Percentiles rank a stretch among this genome's conserved stretches.
Conservation (phyloP, 1,140 invertebrate species). For the Thaumatotibia leucotreta region DNA sequence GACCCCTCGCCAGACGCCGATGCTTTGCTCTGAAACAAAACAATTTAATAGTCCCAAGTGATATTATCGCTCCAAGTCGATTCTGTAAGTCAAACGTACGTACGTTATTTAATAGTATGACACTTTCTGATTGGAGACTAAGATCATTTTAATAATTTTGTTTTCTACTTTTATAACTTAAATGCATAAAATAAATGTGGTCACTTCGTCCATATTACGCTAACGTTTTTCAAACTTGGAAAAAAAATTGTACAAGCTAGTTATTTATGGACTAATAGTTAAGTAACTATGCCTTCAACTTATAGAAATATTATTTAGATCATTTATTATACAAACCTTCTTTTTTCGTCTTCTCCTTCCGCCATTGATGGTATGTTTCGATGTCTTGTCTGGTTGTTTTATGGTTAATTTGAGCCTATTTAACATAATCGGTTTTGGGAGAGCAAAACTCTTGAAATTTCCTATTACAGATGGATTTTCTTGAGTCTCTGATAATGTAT, state of each 20-base stretch:
- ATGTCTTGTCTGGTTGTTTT: slow-evolving; percentile 51
- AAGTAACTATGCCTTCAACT: neutral
- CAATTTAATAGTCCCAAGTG: neutral
- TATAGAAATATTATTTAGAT: neutral
- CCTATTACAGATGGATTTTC: slow-evolving; percentile 63
- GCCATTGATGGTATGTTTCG: slow-evolving; percentile 34
- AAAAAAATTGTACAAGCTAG: too few relatives aligned
- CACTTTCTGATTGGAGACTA: too few relatives aligned
- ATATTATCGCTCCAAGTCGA: neutral
- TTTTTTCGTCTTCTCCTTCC: slow-evolving; percentile 44
- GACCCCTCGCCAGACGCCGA: slow-evolving; percentile 36
- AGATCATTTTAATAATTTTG: too few relatives aligned
- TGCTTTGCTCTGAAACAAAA: slow-evolving; percentile 48
- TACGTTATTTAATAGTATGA: too few relatives aligned
- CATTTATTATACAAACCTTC: slow-evolving; percentile 55
- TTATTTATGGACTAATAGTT: too few relatives aligned
- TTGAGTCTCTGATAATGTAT: slow-evolving; percentile 33
- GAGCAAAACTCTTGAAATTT: slow-evolving; percentile 74
- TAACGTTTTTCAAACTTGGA: too few relatives aligned
- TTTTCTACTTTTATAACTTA: too few relatives aligned
- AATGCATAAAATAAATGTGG: too few relatives aligned
- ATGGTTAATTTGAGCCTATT: slow-evolving; percentile 69
- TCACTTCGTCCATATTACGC: too few relatives aligned
- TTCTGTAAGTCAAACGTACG: too few relatives aligned
- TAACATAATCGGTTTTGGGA: slow-evolving; percentile 71